phyloP scores from a whole-genome alignment of 1,140 invertebrate species.

The Daktulosphaira vitifoliae region DNA sequence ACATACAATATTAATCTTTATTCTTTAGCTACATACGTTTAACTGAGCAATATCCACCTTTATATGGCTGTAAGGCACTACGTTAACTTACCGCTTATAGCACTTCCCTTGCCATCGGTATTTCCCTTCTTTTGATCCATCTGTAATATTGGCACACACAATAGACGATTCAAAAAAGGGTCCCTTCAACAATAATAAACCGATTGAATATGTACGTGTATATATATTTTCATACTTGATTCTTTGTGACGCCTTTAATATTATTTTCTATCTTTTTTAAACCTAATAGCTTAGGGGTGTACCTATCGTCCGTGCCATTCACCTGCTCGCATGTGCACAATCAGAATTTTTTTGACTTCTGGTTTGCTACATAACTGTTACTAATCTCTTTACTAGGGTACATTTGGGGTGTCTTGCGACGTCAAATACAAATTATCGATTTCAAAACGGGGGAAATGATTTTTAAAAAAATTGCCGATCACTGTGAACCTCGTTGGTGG shows the following conservation, averaged over 20 bases:
- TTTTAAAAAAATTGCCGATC: conserved; percentile 20
- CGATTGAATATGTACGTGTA: not conserved
- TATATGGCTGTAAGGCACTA: not conserved
- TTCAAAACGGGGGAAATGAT: not conserved
- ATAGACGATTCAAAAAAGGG: not conserved
- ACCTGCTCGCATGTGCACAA: conserved; percentile 8
- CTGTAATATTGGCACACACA: conserved; percentile 18
- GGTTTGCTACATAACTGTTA: conserved; percentile 12
- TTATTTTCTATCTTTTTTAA: conserved; percentile 8
- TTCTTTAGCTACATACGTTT: not conserved
- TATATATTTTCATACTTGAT: conserved; percentile 13
- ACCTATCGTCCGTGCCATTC: conserved; percentile 2
- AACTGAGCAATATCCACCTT: not conserved
- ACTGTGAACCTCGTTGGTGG: conserved; percentile 7
- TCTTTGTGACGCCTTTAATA: conserved; percentile 25
- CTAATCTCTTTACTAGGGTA: conserved; percentile 26
- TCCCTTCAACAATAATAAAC: conserved; percentile 28
- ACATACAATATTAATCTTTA: conserved; percentile 8
- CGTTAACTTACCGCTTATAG: not conserved
- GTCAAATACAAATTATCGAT: conserved; percentile 33
- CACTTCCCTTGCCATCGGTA: not conserved
- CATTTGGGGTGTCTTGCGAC: conserved; percentile 2
- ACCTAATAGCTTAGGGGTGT: conserved; percentile 23
- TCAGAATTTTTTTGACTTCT: conserved; percentile 21
- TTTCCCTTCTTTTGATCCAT: conserved; percentile 18